Evolutionary conservation across 2,888 invertebrate genomes (phyloP).

Genomic region (Piscicola geometra): DNA sequence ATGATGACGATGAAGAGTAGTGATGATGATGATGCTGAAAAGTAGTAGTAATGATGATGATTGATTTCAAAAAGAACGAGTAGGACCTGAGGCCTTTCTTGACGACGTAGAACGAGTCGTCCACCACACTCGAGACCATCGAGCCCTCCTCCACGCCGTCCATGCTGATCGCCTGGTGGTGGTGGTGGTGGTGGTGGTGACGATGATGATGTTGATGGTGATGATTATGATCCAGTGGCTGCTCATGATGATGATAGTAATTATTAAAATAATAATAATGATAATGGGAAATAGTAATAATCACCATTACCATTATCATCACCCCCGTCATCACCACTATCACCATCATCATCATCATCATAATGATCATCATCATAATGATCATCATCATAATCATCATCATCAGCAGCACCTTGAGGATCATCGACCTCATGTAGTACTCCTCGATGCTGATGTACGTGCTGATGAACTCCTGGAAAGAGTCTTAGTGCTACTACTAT

Average conservation of each 20-base stretch:
- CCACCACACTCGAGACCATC: slow-evolving; percentile 81
- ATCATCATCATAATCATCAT: neutral
- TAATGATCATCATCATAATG: neutral
- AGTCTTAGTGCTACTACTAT: no score
- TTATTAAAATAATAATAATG: slow-evolving; percentile 66
- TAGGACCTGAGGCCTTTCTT: slow-evolving; percentile 82
- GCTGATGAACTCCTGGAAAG: slow-evolving; percentile 66
- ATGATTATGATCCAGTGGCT: neutral
- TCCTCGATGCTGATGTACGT: slow-evolving; percentile 86
- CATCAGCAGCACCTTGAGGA: slow-evolving; percentile 69
- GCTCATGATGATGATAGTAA: neutral
- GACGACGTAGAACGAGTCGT: slow-evolving; percentile 94
- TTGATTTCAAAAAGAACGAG: neutral
- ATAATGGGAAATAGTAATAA: slow-evolving; percentile 77
- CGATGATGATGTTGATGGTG: neutral
- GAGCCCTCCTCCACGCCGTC: slow-evolving; percentile 55
- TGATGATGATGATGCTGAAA: no score
- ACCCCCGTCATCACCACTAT: neutral
- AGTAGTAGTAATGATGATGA: neutral
- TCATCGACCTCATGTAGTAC: slow-evolving; percentile 90
- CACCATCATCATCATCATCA: neutral
- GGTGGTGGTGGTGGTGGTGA: neutral
- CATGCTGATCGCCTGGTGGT: slow-evolving; percentile 55
- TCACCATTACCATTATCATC: neutral
- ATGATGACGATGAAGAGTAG: no score